Evolutionary conservation across 92 coral and sea anemone genomes (phyloP), one percentile per base, ranked within the genome.

Genomic region (Epizoanthus illoricatus): DNA sequence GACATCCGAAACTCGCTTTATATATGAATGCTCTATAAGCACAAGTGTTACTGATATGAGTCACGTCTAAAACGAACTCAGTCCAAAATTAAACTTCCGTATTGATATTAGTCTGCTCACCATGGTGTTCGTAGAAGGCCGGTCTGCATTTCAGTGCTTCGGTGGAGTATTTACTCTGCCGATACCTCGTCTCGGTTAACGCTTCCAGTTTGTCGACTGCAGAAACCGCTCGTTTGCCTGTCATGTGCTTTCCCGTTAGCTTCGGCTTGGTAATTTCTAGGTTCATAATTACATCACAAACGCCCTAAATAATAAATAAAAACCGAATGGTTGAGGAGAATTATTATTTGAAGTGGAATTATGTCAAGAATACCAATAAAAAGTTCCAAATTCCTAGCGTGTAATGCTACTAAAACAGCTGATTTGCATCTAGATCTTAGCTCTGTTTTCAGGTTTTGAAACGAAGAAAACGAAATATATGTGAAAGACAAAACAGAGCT

Each of bases 231-330:
- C 71, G 81, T 43, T 57, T 61, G 21, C 69, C 87, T 11, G 88
- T 86, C 21, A 84, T 80, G 19, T 68, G 65, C 56, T 88, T 90
- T 3, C 94, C 92, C 1, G 85, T 80, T 23, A 88, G 70, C 84
- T 76, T 93, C 28, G 98, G 99, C 58, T 92, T 96, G 73, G 89
- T 91, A 43, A 89, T 80, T 73, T 96, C 93, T 55, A 96, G 85
- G 62, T 83, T 82, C 66, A 93, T 72, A 24, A 96, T 85, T 11
- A 96, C 96, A 57, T 96, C 98, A 69, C 98, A 96, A 61, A 89
- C 94, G 18, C 99, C 99, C 99, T 96, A 18, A 57, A 40, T 21
- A 16, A 23, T 33, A 52, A 42, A 69, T 4, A 36, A 62, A 81
- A 12, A 52, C 11, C n/a, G 5, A 10, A 58, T 18, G 76, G 36